Evolutionary conservation across 2,888 invertebrate genomes (phyloP).

Genomic region (Xylocampa areola): DNA sequence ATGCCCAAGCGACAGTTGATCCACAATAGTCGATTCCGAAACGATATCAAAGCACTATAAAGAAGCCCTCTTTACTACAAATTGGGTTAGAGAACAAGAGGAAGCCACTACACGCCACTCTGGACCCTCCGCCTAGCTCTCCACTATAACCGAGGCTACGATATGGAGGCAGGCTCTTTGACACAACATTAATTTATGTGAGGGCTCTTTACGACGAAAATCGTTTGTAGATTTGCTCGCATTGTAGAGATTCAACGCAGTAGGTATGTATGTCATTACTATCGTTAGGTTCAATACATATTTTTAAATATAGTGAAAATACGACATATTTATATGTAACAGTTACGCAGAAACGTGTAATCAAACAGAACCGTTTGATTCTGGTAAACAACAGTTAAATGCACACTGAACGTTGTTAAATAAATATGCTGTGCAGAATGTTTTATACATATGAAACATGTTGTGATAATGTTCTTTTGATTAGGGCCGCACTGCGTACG

Average conservation of each 20-base stretch:
- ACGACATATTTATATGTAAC: background rate
- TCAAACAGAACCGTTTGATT: conserved; percentile 36
- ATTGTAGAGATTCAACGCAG: conserved; percentile 18
- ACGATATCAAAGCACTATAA: conserved; percentile 74
- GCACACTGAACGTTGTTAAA: conserved; percentile 31
- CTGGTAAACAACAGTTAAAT: conserved; percentile 31
- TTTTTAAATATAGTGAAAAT: background rate
- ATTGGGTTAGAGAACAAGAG: conserved; percentile 75
- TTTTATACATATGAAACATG: conserved; percentile 35
- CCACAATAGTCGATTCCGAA: conserved; percentile 56
- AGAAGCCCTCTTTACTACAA: conserved; percentile 69
- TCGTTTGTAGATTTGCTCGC: conserved; percentile 35
- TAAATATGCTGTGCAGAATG: conserved; percentile 39
- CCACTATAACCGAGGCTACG: conserved; percentile 53
- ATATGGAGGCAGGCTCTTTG: conserved; percentile 56
- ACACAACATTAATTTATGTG: conserved; percentile 62
- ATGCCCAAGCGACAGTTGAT: conserved; percentile 16
- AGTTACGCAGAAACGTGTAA: conserved; percentile 14
- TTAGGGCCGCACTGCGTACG: conserved; percentile 48
- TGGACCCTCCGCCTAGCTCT: conserved; percentile 55
- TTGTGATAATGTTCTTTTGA: conserved; percentile 41
- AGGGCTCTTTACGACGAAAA: conserved; percentile 28
- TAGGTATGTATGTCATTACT: conserved; percentile 4
- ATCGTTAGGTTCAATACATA: background rate
- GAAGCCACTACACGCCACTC: conserved; percentile 64